These are phyloP conservation scores for Eulemur mongoz DNA, from an alignment of 2,797 vertebrate genomes.

Conservation along the genomic window DNA sequence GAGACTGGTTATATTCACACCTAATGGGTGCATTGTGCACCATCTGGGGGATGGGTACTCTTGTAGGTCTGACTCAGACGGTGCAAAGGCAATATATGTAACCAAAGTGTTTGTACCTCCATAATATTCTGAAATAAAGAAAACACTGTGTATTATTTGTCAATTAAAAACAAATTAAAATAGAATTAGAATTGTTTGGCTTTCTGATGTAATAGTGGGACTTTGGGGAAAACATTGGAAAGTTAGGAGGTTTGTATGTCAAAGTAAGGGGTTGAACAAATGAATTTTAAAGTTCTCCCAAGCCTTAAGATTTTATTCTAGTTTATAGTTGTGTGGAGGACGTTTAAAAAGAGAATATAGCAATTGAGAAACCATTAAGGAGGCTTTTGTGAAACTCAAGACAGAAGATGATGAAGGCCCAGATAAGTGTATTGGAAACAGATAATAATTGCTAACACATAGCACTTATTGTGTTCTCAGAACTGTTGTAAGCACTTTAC, in stretches of 20 bases:
- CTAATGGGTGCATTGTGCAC: too few species aligned
- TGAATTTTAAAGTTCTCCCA: not conserved
- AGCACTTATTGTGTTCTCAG: not conserved
- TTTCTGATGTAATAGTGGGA: conserved; percentile 4
- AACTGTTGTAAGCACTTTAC: not conserved
- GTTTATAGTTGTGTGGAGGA: not conserved
- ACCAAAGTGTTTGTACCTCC: too few species aligned
- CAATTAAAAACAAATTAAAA: not conserved
- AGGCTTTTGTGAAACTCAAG: conserved; percentile 1
- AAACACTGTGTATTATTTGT: not conserved
- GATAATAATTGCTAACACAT: not conserved
- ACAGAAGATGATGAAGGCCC: not conserved
- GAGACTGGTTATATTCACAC: too few species aligned
- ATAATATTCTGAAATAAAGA: too few species aligned
- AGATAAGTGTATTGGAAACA: not conserved
- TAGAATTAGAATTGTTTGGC: not conserved
- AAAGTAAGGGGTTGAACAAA: not conserved
- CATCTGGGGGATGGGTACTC: too few species aligned
- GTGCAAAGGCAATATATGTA: too few species aligned
- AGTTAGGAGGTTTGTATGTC: not conserved
- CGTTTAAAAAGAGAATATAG: conserved; percentile 18
- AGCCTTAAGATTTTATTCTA: not conserved
- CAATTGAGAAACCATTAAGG: not conserved
- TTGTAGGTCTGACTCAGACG: too few species aligned
- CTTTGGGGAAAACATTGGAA: not conserved